These are phyloP conservation scores for Nannoperca obscura DNA, from an alignment of 2,797 vertebrate species.

Conservation along the genomic window DNA sequence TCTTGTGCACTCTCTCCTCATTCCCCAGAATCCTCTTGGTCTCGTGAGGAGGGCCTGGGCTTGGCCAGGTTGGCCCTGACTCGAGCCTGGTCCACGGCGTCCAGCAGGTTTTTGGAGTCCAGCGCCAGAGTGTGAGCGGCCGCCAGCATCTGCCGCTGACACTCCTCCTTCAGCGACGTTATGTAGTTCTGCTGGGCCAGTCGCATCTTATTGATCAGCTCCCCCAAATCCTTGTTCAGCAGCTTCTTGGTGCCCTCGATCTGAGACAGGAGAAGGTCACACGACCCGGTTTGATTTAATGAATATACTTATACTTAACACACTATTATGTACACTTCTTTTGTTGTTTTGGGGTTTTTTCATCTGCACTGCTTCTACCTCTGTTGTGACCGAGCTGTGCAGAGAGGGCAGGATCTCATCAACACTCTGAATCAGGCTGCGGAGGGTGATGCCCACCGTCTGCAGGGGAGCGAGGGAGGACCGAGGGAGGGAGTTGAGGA, in stretches of 20 bases:
- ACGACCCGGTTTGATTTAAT: no score
- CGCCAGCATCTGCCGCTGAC: slow-evolving; percentile 91
- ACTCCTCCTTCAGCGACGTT: slow-evolving; percentile 91
- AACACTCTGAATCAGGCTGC: slow-evolving; percentile 90
- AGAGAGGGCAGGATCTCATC: slow-evolving; percentile 91
- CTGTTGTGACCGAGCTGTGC: slow-evolving; percentile 87
- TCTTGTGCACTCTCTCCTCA: background rate
- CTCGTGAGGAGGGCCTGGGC: slow-evolving; percentile 54
- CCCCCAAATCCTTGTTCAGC: slow-evolving; percentile 91
- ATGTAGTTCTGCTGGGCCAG: slow-evolving; percentile 91
- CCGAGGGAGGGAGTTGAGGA: background rate
- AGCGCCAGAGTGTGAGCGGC: slow-evolving; percentile 92
- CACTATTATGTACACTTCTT: no score
- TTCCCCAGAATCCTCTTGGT: background rate
- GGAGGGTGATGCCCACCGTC: slow-evolving; percentile 90
- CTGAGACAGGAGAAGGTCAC: slow-evolving; percentile 67
- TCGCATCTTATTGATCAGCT: slow-evolving; percentile 93
- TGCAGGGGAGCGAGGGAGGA: slow-evolving; percentile 54
- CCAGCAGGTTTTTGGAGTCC: slow-evolving; percentile 93
- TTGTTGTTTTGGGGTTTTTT: no score
- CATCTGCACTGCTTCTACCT: slow-evolving; percentile 80
- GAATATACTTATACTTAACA: no score
- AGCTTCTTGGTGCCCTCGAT: slow-evolving; percentile 94
- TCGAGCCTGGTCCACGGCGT: slow-evolving; percentile 92
- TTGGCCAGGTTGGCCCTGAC: slow-evolving; percentile 86